Percentiles rank a stretch among this genome's conserved stretches.
These are phyloP conservation scores for Platyrinchus mystaceus DNA, from an alignment of 2,797 vertebrate genomes.

Conservation along the genomic window DNA sequence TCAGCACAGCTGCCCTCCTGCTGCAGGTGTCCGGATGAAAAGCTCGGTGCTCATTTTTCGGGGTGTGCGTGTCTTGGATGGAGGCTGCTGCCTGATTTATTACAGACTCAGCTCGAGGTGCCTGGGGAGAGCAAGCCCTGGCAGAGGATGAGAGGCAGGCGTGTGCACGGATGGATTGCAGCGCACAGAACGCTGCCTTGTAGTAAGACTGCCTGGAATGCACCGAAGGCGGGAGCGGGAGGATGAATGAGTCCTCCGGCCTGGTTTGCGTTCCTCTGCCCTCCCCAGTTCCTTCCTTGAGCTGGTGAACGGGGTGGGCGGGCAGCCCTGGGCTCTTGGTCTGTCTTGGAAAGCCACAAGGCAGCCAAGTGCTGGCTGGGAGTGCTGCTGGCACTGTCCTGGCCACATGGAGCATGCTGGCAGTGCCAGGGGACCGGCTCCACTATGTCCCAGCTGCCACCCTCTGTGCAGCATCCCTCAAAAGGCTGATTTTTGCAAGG, in stretches of 20 bases:
- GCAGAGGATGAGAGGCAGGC: constrained; percentile 42
- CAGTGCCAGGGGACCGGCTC: background rate
- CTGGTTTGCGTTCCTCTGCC: constrained; percentile 18
- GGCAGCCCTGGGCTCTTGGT: background rate
- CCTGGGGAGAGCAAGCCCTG: background rate
- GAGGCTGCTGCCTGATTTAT: constrained; percentile 47
- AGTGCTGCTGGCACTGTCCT: background rate
- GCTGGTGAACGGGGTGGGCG: background rate
- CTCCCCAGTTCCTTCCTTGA: background rate
- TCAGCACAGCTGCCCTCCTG: background rate
- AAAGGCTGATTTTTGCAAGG: background rate
- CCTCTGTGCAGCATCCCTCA: background rate
- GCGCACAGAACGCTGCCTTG: background rate
- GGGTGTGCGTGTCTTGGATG: constrained; percentile 29
- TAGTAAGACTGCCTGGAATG: constrained; percentile 3
- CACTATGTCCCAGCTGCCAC: background rate
- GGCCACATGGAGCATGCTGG: rapidly evolving
- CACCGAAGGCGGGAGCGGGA: rapidly evolving
- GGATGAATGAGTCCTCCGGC: constrained; percentile 5
- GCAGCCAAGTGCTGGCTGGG: rapidly evolving
- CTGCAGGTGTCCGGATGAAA: constrained; percentile 35
- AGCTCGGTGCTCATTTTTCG: background rate
- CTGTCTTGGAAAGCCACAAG: background rate
- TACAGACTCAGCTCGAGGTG: constrained; percentile 10
- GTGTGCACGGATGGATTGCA: background rate